Evolutionary conservation across 2,888 invertebrate genomes (phyloP).

Genomic region (Lomographa bimaculata): DNA sequence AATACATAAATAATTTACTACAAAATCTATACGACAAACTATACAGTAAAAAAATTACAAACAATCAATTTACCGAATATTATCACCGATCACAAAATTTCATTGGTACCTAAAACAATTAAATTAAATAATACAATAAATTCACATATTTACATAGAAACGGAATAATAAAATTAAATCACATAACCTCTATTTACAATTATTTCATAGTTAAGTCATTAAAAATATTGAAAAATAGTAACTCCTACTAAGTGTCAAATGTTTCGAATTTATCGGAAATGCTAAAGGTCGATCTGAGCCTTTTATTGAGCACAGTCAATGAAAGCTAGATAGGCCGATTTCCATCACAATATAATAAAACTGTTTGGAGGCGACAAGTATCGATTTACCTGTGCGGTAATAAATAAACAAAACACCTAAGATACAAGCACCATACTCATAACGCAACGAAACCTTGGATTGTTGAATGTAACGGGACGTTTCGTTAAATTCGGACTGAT

Average conservation of each 20-base stretch:
- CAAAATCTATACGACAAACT: conserved; percentile 66
- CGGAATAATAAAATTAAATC: conserved; percentile 64
- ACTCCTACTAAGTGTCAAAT: conserved; percentile 35
- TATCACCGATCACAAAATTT: conserved; percentile 64
- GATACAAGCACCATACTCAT: conserved; percentile 72
- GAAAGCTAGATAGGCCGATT: conserved; percentile 52
- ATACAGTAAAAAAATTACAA: conserved; percentile 71
- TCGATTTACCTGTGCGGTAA: conserved; percentile 47
- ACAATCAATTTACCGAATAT: conserved; percentile 67
- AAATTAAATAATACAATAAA: conserved; percentile 67
- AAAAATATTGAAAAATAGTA: conserved; percentile 32
- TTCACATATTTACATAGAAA: conserved; percentile 77
- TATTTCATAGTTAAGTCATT: conserved; percentile 36
- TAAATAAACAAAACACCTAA: conserved; percentile 49
- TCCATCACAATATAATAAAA: conserved; percentile 41
- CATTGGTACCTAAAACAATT: conserved; percentile 61
- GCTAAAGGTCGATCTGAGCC: conserved; percentile 34
- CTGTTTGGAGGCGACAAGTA: conserved; percentile 44
- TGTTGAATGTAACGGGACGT: conserved; percentile 45
- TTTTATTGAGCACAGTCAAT: conserved; percentile 54
- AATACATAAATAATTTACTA: conserved; percentile 58
- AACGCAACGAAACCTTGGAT: conserved; percentile 58
- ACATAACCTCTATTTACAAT: conserved; percentile 73
- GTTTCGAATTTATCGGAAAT: conserved; percentile 25
- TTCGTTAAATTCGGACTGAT: conserved; percentile 64